Evolutionary conservation across 2,113 vertebrate genomes (phyloP).

Genomic region (Notiomystis cincta): DNA sequence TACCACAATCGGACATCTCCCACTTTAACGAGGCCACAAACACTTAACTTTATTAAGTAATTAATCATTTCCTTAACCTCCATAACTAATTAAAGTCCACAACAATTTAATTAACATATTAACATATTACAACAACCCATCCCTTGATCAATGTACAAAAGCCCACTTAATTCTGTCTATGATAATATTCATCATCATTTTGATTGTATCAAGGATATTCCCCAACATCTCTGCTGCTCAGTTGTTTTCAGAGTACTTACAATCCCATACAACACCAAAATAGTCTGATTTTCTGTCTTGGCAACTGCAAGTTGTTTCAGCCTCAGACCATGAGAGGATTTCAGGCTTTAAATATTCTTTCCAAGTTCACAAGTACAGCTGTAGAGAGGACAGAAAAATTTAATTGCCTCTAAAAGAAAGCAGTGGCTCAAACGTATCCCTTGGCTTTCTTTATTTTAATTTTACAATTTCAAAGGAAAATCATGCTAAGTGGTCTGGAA

Average conservation of each 20-base stretch:
- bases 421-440: not conserved
- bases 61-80: too few species aligned
- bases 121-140: too few species aligned
- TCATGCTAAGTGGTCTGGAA: not conserved
- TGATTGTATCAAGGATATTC: not conserved
- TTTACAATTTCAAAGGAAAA: not conserved
- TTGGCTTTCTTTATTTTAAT: not conserved
- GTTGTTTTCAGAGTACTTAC: not conserved
- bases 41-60: too few species aligned
- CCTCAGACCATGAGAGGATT: not conserved
- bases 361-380: not conserved
- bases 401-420: not conserved
- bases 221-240: not conserved
- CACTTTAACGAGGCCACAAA: too few species aligned
- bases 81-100: too few species aligned
- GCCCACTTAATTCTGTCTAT: too few species aligned
- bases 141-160: too few species aligned
- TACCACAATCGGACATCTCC: too few species aligned
- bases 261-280: not conserved
- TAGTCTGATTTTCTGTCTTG: not conserved
- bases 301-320: not conserved
- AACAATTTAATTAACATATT: too few species aligned
- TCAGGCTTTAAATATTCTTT: not conserved
- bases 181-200: not conserved
- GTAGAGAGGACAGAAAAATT: not conserved